These are phyloP conservation scores for Patella ulyssiponensis DNA, from an alignment of 2,888 invertebrate genomes.

Conservation along the genomic window DNA sequence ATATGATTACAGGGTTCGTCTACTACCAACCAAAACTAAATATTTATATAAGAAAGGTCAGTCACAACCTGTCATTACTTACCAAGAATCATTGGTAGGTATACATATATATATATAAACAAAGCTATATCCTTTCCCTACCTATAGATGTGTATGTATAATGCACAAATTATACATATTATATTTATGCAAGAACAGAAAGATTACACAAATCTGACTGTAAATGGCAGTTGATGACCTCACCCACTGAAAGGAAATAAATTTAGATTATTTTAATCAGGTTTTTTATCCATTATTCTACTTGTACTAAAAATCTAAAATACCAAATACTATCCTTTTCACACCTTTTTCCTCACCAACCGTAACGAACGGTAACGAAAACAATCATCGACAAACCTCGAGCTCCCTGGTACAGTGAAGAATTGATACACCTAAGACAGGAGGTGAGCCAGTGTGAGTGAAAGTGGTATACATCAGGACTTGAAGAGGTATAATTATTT, in stretches of 20 bases:
- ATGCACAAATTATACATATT: too few species aligned
- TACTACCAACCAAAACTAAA: background rate
- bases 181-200: too few species aligned
- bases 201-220: too few species aligned
- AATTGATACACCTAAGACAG: background rate
- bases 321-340: too few species aligned
- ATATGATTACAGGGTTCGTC: background rate
- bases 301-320: too few species aligned
- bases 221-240: too few species aligned
- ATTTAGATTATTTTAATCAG: too few species aligned
- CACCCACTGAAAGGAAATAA: too few species aligned
- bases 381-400: background rate
- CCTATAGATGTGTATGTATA: too few species aligned
- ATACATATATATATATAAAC: background rate
- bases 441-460: background rate
- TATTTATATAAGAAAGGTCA: background rate
- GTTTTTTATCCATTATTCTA: too few species aligned
- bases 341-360: background rate
- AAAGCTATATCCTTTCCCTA: too few species aligned
- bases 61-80: background rate
- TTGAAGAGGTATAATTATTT: background rate
- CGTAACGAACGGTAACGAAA: background rate
- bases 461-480: background rate
- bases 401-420: background rate
- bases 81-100: conserved; percentile 8